Percentiles rank a stretch among this genome's conserved stretches.
Conservation (phyloP, 2,113 vertebrate species). For the Balaeniceps rex region DNA sequence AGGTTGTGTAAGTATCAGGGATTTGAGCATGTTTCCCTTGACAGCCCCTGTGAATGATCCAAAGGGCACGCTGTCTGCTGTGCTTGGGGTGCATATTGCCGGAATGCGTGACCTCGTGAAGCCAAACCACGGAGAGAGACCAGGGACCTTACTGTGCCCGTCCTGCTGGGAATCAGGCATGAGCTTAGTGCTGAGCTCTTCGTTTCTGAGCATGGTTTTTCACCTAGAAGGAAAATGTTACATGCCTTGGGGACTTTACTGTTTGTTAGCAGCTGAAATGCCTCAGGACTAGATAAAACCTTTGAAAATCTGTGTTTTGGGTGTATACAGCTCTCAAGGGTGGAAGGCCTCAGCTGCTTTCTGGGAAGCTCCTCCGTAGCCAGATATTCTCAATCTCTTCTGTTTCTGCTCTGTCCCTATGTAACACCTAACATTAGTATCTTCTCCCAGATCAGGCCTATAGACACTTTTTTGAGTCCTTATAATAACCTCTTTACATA, state of each 20-base stretch:
- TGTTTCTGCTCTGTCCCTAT: neutral
- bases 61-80: neutral
- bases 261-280: neutral
- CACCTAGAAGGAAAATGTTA: neutral
- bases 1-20: neutral
- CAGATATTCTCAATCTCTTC: neutral
- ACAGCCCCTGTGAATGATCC: neutral
- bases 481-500: conserved; percentile 47
- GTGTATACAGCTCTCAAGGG: neutral
- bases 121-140: neutral
- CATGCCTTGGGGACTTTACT: neutral
- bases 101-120: neutral
- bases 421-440: neutral
- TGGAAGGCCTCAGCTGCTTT: neutral
- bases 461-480: conserved; percentile 18
- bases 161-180: neutral
- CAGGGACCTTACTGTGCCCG: neutral
- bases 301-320: neutral
- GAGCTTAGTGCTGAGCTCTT: neutral
- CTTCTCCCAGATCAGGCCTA: neutral
- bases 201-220: neutral
- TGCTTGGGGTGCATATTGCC: neutral
- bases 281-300: neutral
- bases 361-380: neutral
- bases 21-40: neutral